These are phyloP conservation scores for Columba janthina DNA, from an alignment of 2,113 vertebrate genomes.

Conservation along the genomic window DNA sequence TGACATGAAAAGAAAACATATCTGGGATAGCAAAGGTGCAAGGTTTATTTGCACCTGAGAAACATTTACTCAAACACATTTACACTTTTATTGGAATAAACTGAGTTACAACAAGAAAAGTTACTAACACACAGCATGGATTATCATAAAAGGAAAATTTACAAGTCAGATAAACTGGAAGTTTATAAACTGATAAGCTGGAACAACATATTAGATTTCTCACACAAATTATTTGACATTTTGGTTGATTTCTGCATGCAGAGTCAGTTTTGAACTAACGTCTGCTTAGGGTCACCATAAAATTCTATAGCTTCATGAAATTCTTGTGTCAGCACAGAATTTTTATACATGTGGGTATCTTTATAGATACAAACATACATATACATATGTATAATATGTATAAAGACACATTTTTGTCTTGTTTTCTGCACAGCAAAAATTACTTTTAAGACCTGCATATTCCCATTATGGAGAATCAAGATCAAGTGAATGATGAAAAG, in stretches of 20 bases:
- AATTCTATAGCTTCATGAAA: slow-evolving; percentile 8
- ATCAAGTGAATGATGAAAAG: slow-evolving; percentile 1
- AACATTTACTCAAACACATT: not conserved
- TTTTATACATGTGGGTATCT: not conserved
- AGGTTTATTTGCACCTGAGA: not conserved
- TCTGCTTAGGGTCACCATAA: slow-evolving; percentile 63
- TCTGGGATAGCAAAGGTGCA: not conserved
- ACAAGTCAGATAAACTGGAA: not conserved
- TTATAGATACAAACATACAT: accelerated
- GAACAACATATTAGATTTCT: not conserved
- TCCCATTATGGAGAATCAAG: not conserved
- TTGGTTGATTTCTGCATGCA: slow-evolving; percentile 18
- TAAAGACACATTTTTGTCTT: not conserved
- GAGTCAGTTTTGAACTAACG: slow-evolving; percentile 57
- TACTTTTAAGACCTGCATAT: slow-evolving; percentile 35
- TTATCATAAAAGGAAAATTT: not conserved
- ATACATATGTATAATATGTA: not conserved
- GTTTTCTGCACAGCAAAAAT: slow-evolving; percentile 36
- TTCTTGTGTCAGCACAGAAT: not conserved
- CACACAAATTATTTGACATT: not conserved
- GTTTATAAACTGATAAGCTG: not conserved
- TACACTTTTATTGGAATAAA: not conserved
- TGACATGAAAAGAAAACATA: not conserved
- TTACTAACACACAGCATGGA: not conserved
- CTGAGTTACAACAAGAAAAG: not conserved